These are phyloP conservation scores for Cheilosia vernalis DNA, from an alignment of 2,888 invertebrate genomes.

Conservation along the genomic window DNA sequence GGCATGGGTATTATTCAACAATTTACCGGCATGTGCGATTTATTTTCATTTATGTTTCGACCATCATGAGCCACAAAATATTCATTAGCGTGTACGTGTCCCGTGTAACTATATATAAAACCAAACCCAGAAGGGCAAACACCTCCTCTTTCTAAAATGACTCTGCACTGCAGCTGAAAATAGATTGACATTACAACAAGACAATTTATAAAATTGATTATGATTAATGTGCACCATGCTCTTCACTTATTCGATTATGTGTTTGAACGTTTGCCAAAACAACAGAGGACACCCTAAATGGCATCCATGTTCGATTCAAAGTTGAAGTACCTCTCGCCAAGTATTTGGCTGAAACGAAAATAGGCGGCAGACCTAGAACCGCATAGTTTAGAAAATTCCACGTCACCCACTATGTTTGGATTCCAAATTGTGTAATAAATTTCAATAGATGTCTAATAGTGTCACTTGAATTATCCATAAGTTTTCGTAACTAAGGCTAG, in stretches of 20 bases:
- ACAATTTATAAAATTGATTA: constrained; percentile 55
- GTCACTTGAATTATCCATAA: constrained; percentile 68
- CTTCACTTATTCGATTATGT: constrained; percentile 47
- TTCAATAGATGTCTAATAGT: constrained; percentile 69
- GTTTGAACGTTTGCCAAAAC: constrained; percentile 41
- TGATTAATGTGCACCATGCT: constrained; percentile 59
- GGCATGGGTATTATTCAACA: constrained; percentile 2
- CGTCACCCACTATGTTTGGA: constrained; percentile 50
- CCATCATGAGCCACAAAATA: neutral
- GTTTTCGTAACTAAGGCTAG: constrained; percentile 46
- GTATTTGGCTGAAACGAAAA: neutral
- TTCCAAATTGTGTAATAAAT: constrained; percentile 65
- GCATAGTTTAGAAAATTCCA: constrained; percentile 30
- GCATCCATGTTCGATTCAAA: constrained; percentile 33
- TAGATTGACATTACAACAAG: constrained; percentile 28
- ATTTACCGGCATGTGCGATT: constrained; percentile 1
- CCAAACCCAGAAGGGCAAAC: constrained; percentile 32
- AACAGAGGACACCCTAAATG: constrained; percentile 39
- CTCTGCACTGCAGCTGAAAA: constrained; percentile 26
- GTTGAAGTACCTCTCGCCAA: constrained; percentile 16
- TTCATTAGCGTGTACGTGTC: neutral
- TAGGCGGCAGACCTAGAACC: neutral
- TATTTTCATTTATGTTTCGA: too few species aligned
- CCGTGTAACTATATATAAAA: neutral
- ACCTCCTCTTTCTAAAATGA: constrained; percentile 2